Evolutionary conservation across 2,797 vertebrate genomes (phyloP).

Genomic region (Mallotus villosus): DNA sequence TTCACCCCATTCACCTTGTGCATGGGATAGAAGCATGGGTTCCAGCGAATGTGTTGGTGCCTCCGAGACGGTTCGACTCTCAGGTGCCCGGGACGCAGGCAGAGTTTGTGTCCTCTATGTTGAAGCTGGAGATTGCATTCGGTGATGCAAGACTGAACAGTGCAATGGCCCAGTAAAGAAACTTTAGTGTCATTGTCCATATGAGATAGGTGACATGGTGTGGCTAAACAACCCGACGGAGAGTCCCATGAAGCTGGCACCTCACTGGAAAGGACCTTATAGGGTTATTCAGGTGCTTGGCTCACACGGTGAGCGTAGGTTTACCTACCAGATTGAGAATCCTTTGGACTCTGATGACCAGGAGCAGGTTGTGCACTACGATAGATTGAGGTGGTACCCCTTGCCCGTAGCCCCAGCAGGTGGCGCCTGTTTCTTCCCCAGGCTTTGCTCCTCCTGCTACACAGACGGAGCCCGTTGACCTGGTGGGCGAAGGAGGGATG

Average conservation of each 20-base stretch:
- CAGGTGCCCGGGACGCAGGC: not conserved
- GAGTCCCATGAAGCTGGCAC: not conserved
- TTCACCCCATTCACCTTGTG: slow-evolving; percentile 19
- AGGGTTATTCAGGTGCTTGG: not conserved
- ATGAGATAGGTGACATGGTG: slow-evolving; percentile 2
- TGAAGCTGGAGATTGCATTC: not conserved
- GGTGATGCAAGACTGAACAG: not conserved
- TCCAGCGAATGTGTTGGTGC: not conserved
- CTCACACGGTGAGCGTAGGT: slow-evolving; percentile 7
- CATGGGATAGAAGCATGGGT: slow-evolving; percentile 12
- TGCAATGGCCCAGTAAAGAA: not conserved
- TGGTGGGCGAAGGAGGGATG: too few relatives aligned
- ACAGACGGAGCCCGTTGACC: too few relatives aligned
- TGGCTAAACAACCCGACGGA: slow-evolving; percentile 1
- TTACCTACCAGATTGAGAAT: slow-evolving; percentile 12
- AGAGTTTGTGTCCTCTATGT: not conserved
- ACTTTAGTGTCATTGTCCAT: not conserved
- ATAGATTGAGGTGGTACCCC: slow-evolving; percentile 20
- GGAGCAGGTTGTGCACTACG: slow-evolving; percentile 21
- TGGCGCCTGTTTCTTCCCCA: too few relatives aligned
- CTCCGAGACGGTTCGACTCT: not conserved
- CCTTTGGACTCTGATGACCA: slow-evolving; percentile 5
- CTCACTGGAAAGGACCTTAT: not conserved
- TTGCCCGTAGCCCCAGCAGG: not conserved
- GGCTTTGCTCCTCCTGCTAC: too few relatives aligned